phyloP scores from a whole-genome alignment of 37 sponge, comb jelly and placozoan species.

The Spongia lamella region DNA sequence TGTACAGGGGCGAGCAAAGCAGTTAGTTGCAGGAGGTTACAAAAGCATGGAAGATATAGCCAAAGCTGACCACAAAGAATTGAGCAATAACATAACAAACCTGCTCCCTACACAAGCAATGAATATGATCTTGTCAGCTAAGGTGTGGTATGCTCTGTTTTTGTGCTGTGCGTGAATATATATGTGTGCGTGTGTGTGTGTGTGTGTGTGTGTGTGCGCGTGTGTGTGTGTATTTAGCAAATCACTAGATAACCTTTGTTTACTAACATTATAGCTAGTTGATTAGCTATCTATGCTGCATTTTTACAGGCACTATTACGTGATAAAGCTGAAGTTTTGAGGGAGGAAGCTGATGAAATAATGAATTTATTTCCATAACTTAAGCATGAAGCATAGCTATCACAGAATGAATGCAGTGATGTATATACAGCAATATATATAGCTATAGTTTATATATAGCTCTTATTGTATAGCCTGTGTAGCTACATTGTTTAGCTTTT shows the following conservation, averaged over 20 bases:
- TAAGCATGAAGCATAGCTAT: not conserved
- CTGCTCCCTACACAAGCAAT: slow-evolving; percentile 64
- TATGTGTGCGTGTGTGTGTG: slow-evolving; percentile 13
- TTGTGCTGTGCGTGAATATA: not conserved
- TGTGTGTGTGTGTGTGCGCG: not conserved
- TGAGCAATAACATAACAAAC: slow-evolving; percentile 60
- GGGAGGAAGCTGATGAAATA: slow-evolving; percentile 76
- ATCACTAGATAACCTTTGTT: not conserved
- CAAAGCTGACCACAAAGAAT: slow-evolving; percentile 24
- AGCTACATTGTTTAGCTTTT: too few relatives aligned
- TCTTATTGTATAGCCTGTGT: too few relatives aligned
- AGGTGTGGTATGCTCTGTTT: slow-evolving; percentile 36
- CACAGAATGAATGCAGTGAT: too few relatives aligned
- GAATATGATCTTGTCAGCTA: slow-evolving; percentile 59
- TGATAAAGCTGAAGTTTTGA: slow-evolving; percentile 75
- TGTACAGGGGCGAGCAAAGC: slow-evolving; percentile 81
- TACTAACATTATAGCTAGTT: not conserved
- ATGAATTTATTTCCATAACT: slow-evolving; percentile 2
- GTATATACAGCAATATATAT: too few relatives aligned
- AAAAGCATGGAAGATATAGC: slow-evolving; percentile 73
- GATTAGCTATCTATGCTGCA: too few relatives aligned
- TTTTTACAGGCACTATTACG: slow-evolving; percentile 50
- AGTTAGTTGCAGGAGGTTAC: slow-evolving; percentile 83
- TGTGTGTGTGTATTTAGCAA: slow-evolving; percentile 13
- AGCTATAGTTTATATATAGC: too few relatives aligned